Base-by-base conservation (phyloP, 1,140 invertebrate species). In the Tetranychus cinnabarinus region DNA sequence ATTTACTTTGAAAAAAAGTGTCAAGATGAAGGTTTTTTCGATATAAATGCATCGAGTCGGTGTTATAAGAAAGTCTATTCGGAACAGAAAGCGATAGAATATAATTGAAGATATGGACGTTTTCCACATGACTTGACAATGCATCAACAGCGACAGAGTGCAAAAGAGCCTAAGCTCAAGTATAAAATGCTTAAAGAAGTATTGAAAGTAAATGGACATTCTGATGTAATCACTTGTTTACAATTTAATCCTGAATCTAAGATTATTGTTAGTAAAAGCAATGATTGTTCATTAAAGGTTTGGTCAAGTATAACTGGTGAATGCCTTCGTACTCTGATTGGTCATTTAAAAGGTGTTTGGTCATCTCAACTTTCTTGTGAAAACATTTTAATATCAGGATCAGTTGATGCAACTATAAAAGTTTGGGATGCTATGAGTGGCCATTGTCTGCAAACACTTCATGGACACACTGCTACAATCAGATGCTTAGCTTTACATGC, bases 271-370 rank as follows among this genome's bases (percentile, higher is more conserved):
- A 96, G 90, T 69, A 93, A 93, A 8, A 97, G 91, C 8, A 95
- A 98, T 75, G 95, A 99, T 70, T 96, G 96, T 71, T 98, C 95
- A 0, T 79, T 99, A 0, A 97, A 96, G 79, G 89, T 98, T 23
- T 98, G 95, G 95, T 95, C 88, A 4, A 89, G 88, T 1, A 80
- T 84, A 23, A 90, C 86, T 33, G 93, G 91, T 48, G 68, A 92
- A 85, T 97, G 92, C 70, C 74, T 96, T 57, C 80, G 86, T 60
- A 96, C 88, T 1, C 75, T 99, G 61, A 80, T 86, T 35, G 95
- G 95, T 5, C 95, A 99, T 70, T 92, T 88, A 0, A 95, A 95
- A 48, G 95, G 95, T 12, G 95, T 98, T 31, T 99, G 95, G 95
- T 93, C 89, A 2, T 95, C 89, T 0, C 90, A 97, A 74, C 93